A percentile compares a stretch with the other conserved stretches of the same genome.
These are phyloP conservation scores for Oncopodura yosiiana DNA, from an alignment of 1,140 invertebrate species.

Conservation along the genomic window DNA sequence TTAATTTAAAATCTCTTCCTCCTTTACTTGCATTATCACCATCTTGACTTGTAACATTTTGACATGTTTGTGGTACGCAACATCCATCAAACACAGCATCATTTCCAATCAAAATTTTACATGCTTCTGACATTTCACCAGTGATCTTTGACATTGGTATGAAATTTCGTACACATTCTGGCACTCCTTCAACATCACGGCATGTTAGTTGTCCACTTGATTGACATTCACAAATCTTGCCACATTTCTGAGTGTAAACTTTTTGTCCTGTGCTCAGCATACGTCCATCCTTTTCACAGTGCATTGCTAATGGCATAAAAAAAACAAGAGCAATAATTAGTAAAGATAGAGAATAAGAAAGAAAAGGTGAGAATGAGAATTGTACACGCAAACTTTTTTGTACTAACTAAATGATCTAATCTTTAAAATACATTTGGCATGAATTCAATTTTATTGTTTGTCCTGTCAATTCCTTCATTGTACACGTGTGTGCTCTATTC, in stretches of 20 bases:
- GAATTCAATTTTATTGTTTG: too few species aligned
- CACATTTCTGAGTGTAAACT: constrained; percentile 26
- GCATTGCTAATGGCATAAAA: too few species aligned
- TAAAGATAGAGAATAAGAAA: not conserved
- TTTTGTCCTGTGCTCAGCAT: constrained; percentile 23
- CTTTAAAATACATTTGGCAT: too few species aligned
- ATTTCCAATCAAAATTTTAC: constrained; percentile 29
- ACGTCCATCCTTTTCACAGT: constrained; percentile 23
- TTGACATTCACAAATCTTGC: constrained; percentile 25
- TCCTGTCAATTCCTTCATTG: too few species aligned
- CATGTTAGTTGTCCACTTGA: constrained; percentile 21
- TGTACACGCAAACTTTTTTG: too few species aligned
- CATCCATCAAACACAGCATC: constrained; percentile 31
- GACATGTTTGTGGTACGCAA: constrained; percentile 32
- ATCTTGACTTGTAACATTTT: constrained; percentile 30
- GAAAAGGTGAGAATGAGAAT: too few species aligned
- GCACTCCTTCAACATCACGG: not conserved
- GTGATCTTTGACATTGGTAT: constrained; percentile 30
- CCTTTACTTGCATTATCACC: constrained; percentile 15
- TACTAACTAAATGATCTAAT: too few species aligned
- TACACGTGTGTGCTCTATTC: too few species aligned
- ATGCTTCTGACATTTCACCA: constrained; percentile 30
- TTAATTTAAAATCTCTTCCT: constrained; percentile 30
- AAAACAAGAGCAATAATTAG: not conserved
- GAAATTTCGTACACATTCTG: constrained; percentile 12